These are phyloP conservation scores for Exocentrus adspersus DNA, from an alignment of 2,888 invertebrate species.

Conservation along the genomic window DNA sequence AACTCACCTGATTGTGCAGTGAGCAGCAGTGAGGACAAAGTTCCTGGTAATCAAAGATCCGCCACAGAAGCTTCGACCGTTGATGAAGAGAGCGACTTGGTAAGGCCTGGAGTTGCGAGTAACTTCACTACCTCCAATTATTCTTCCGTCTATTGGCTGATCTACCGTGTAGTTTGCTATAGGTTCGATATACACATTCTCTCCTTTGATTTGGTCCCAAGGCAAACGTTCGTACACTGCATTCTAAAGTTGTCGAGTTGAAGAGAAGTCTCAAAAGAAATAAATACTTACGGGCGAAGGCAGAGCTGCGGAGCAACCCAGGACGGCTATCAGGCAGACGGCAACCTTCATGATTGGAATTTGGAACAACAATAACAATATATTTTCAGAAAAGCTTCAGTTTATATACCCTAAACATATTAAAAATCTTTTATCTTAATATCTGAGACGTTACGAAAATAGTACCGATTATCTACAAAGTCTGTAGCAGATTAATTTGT, in stretches of 20 bases:
- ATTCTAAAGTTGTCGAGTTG: too few relatives aligned
- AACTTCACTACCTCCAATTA: background rate
- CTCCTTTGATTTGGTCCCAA: background rate
- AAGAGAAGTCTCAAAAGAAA: too few relatives aligned
- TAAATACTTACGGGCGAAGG: constrained; percentile 6
- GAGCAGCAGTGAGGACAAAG: constrained; percentile 67
- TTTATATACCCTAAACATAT: background rate
- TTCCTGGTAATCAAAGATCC: constrained; percentile 64
- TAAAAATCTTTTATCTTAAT: background rate
- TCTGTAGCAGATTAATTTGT: background rate
- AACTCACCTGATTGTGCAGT: constrained; percentile 54
- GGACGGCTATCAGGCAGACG: background rate
- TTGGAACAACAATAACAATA: background rate
- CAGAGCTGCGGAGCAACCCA: background rate
- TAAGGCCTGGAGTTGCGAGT: constrained; percentile 57
- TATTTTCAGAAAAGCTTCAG: background rate
- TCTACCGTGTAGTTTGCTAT: background rate
- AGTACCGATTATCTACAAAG: background rate
- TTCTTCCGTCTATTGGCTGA: background rate
- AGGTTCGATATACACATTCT: background rate
- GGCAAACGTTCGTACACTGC: background rate
- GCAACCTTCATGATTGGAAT: background rate
- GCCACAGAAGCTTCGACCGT: constrained; percentile 65
- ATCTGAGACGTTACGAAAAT: background rate
- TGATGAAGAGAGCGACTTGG: constrained; percentile 65